Percentiles rank a stretch among this genome's conserved stretches.
phyloP scores from a whole-genome alignment of 2,888 invertebrate genomes.

The Hecatera dysodea region DNA sequence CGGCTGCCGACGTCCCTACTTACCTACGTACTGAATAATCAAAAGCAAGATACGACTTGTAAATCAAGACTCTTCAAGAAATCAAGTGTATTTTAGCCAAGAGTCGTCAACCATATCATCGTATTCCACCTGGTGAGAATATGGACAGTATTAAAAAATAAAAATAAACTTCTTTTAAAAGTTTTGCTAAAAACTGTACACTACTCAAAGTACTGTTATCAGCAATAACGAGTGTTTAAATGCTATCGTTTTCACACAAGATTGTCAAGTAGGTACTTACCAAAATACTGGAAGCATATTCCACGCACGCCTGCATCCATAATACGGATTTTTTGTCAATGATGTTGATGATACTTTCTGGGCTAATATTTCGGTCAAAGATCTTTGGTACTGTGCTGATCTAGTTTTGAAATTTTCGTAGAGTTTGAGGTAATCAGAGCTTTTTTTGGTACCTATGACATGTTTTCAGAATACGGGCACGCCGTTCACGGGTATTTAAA shows the following conservation, averaged over 20 bases:
- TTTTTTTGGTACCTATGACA: no score
- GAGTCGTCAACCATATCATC: no score
- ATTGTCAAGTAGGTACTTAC: slow-evolving; percentile 39
- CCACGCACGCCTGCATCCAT: slow-evolving; percentile 49
- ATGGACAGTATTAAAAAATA: no score
- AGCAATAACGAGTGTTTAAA: slow-evolving; percentile 63
- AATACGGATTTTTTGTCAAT: slow-evolving; percentile 31
- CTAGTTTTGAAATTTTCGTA: slow-evolving; percentile 7
- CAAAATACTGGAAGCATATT: slow-evolving; percentile 36
- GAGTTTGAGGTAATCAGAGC: not conserved
- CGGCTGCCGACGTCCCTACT: no score
- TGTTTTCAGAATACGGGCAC: no score
- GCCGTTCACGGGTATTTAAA: no score
- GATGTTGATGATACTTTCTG: slow-evolving; percentile 15
- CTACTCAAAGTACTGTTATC: slow-evolving; percentile 50
- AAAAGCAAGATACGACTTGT: not conserved
- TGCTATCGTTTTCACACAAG: slow-evolving; percentile 57
- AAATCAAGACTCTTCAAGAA: not conserved
- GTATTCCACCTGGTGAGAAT: no score
- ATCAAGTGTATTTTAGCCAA: no score
- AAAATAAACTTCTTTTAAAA: not conserved
- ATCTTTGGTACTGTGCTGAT: slow-evolving; percentile 16
- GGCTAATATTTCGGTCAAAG: slow-evolving; percentile 29
- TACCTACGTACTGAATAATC: not conserved
- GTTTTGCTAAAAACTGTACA: slow-evolving; percentile 19